These are phyloP conservation scores for Marisa cornuarietis DNA, from an alignment of 1,140 invertebrate genomes.

Conservation along the genomic window DNA sequence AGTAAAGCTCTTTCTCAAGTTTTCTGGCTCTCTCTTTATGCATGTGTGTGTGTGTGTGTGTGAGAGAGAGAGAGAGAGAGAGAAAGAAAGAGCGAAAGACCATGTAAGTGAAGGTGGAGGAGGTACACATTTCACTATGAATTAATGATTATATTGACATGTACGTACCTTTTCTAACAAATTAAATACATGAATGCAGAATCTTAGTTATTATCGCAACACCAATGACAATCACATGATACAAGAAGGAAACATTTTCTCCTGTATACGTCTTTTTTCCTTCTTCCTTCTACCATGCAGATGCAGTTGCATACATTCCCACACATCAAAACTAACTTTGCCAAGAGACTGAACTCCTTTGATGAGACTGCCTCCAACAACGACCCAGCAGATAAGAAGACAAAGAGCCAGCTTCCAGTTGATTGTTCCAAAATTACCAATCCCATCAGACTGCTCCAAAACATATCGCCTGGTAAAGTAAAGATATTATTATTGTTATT, in stretches of 20 bases:
- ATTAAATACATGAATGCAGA: too few relatives aligned
- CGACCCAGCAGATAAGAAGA: constrained; percentile 60
- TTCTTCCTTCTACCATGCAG: not conserved
- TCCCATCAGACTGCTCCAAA: constrained; percentile 77
- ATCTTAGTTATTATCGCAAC: too few relatives aligned
- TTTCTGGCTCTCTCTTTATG: not conserved
- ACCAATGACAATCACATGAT: too few relatives aligned
- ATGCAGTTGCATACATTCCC: not conserved
- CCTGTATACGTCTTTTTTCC: too few relatives aligned
- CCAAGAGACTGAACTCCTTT: constrained; percentile 65
- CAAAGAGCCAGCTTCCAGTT: constrained; percentile 71
- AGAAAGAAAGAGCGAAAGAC: too few relatives aligned
- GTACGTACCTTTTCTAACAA: not conserved
- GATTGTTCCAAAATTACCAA: constrained; percentile 78
- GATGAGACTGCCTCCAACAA: constrained; percentile 55
- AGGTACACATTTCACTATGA: not conserved
- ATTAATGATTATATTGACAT: not conserved
- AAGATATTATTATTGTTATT: constrained; percentile 30
- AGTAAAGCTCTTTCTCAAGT: too few relatives aligned
- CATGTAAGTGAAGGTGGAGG: not conserved
- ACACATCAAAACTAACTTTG: constrained; percentile 49
- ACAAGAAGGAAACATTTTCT: too few relatives aligned
- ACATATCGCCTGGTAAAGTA: constrained; percentile 73
- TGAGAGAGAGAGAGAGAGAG: not conserved
- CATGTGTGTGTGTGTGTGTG: too few relatives aligned